A percentile compares a stretch with the other conserved stretches of the same genome.
Evolutionary conservation across 2,113 vertebrate species (phyloP).

Genomic region (Labrus mixtus): DNA sequence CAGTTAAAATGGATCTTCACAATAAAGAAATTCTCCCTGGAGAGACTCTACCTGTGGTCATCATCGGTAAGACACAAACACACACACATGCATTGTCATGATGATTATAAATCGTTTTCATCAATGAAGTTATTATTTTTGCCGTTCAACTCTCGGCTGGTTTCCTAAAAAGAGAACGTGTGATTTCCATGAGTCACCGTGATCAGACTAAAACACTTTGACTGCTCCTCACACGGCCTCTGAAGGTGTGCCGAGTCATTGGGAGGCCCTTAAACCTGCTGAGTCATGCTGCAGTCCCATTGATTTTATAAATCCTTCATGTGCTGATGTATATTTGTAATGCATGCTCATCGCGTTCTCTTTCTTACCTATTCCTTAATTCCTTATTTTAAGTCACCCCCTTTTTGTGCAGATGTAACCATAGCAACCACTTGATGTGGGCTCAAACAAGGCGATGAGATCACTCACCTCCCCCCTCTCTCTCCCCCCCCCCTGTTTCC

Average conservation of each 20-base stretch:
- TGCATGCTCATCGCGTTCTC: no score
- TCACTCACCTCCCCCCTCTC: background rate
- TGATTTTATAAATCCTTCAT: background rate
- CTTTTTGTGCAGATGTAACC: no score
- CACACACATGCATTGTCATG: background rate
- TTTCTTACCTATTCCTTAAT: no score
- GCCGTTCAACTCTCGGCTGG: background rate
- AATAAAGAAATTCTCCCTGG: constrained; percentile 61
- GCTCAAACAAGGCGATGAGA: no score
- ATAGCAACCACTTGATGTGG: no score
- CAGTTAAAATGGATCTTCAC: constrained; percentile 75
- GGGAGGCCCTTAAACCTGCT: background rate
- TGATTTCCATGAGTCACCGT: background rate
- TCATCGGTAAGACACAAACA: constrained; percentile 78
- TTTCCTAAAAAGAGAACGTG: background rate
- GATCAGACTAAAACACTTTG: background rate
- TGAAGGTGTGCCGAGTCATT: constrained; percentile 16
- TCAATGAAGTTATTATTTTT: background rate
- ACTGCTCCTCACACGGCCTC: background rate
- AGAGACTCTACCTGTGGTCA: constrained; percentile 79
- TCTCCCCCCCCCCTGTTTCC: background rate
- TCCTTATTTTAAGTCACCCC: no score
- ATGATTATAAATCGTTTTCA: background rate
- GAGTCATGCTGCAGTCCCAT: constrained; percentile 3
- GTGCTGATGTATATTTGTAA: background rate